Evolutionary conservation across 2,113 vertebrate genomes (phyloP).

Genomic region (Hippocampus comes): DNA sequence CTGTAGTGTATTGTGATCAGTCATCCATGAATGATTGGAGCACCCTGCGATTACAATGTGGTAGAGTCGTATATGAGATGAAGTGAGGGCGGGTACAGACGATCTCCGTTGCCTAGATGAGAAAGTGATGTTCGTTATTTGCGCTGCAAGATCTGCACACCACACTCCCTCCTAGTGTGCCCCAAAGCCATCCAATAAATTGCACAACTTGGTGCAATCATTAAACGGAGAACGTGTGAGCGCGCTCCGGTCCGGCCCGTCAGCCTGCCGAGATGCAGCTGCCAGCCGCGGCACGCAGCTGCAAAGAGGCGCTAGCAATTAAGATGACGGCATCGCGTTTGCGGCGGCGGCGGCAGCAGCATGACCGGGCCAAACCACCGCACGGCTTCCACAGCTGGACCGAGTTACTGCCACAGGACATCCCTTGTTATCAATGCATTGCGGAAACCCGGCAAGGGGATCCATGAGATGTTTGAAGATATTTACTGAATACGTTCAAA

Average conservation of each 20-base stretch:
- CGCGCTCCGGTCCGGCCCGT: constrained; percentile 14
- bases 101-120: constrained; percentile 10
- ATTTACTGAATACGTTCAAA: too few relatives aligned
- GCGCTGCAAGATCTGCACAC: background rate
- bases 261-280: constrained; percentile 35
- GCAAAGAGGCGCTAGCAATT: constrained; percentile 29
- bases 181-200: constrained; percentile 63
- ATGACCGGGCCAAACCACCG: constrained; percentile 16
- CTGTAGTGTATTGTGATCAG: background rate
- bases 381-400: constrained; percentile 9
- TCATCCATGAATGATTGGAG: background rate
- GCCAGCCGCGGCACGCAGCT: constrained; percentile 27
- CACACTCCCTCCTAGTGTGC: constrained; percentile 27
- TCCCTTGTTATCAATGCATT: background rate
- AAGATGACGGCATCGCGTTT: constrained; percentile 13
- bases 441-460: background rate
- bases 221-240: constrained; percentile 45
- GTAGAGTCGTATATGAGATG: background rate
- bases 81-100: constrained; percentile 19
- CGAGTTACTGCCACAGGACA: background rate
- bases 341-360: constrained; percentile 13
- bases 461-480: too few relatives aligned
- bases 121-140: constrained; percentile 16
- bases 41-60: constrained; percentile 14
- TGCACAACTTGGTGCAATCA: constrained; percentile 47